Percentiles rank a stretch among this genome's conserved stretches.
phyloP scores from a whole-genome alignment of 2,113 vertebrate species.

The Manacus vitellinus region DNA sequence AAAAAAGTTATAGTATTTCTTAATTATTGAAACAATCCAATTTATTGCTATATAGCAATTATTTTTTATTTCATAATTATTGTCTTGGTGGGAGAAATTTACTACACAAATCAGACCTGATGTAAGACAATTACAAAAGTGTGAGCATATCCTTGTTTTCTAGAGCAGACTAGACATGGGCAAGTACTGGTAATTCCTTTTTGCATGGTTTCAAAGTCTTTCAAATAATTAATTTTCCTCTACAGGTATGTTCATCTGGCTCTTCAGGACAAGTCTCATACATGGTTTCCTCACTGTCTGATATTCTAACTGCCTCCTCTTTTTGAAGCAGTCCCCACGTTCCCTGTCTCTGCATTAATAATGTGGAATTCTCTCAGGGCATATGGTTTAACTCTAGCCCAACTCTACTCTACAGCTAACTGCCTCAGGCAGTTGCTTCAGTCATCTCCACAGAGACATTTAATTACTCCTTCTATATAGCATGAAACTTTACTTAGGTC shows the following conservation, averaged over 20 bases:
- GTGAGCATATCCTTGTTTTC: background rate
- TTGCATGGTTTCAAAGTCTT: background rate
- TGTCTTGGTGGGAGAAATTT: background rate
- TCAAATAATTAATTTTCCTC: background rate
- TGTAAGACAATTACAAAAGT: background rate
- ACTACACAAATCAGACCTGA: background rate
- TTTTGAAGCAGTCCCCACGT: background rate
- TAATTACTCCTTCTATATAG: constrained; percentile 20
- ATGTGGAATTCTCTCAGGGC: background rate
- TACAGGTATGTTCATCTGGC: background rate
- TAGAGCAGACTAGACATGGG: background rate
- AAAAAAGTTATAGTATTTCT: background rate
- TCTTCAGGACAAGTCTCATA: background rate
- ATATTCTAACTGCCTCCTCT: background rate
- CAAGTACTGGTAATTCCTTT: background rate
- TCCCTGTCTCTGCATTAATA: background rate
- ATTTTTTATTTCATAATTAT: background rate
- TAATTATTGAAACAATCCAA: background rate
- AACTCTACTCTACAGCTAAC: background rate
- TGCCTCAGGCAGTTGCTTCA: background rate
- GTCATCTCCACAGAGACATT: background rate
- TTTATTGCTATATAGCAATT: background rate
- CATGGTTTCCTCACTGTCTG: fast-evolving
- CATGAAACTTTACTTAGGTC: background rate
- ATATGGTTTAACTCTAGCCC: background rate